Base-by-base conservation (phyloP, 2,797 vertebrate genomes). In the Chrosomus eos region DNA sequence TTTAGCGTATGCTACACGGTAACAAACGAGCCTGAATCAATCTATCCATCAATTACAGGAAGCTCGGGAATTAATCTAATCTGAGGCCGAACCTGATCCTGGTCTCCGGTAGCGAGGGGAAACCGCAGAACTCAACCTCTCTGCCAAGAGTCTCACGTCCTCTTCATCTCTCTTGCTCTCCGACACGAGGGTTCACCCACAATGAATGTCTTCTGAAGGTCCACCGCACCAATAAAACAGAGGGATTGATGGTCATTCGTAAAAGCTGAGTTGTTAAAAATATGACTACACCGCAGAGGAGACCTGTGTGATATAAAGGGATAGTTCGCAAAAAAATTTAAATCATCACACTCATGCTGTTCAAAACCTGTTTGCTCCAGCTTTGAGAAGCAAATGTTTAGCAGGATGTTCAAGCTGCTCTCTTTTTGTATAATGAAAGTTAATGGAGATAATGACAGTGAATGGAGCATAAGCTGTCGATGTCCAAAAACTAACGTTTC, bases 31-130 rank as follows among this genome's bases (percentile, higher is more conserved):
- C 62, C 26, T 36, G 67, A 66, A 84, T 80, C 79, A 77, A 88
- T 88, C 82, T 75, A 80, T 85, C 77, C 53, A 81, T 81, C 77
- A 76, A 62, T 85, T 70, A 87, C 66, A 84, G 81, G 33, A 80
- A 85, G 66, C 31, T 16, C 53, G 7, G 10, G 31, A 45, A 68
- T 72, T 79, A 83, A 83, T 80, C 73, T 76, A 78, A 83, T 76
- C 74, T 64, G 28, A 74, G 75, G 40, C 73, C 16, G 31, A 85
- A 87, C 85, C 80, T 51, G 73, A 88, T 86, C 68, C 72, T 2
- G 28, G 72, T 53, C 67, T 82, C 80, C 51, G 43, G 75, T 62
- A 77, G 78, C n/a, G 43, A 53, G n/a, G 53, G 60, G 45, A 87
- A 83, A 75, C 76, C 80, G 10, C 67, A 82, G 43, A 70, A 36